A percentile compares a stretch with the other conserved stretches of the same genome.
These are phyloP conservation scores for Brenthis ino DNA, from an alignment of 2,888 invertebrate genomes.

Conservation along the genomic window DNA sequence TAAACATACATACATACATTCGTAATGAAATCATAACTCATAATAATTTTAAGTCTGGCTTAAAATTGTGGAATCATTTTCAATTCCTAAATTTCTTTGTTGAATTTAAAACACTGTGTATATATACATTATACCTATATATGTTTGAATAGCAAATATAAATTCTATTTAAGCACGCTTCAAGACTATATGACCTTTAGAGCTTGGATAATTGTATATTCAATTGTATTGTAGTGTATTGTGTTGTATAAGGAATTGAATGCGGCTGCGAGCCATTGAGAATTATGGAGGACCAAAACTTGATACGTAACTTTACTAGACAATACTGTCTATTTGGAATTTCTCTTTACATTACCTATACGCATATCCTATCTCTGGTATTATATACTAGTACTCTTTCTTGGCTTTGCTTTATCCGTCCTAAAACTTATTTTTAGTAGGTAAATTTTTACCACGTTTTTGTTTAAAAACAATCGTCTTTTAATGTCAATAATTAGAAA, in stretches of 20 bases:
- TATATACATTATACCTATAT: too few species aligned
- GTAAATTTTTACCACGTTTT: too few species aligned
- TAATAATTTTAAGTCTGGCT: too few species aligned
- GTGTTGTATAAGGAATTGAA: constrained; percentile 31
- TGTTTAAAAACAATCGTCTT: too few species aligned
- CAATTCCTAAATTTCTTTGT: too few species aligned
- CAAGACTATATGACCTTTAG: constrained; percentile 34
- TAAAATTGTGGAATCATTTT: too few species aligned
- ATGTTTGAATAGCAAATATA: background rate
- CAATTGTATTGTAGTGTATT: constrained; percentile 29
- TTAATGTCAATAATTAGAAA: too few species aligned
- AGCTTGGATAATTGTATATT: constrained; percentile 34
- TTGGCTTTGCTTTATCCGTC: too few species aligned
- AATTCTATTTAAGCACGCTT: constrained; percentile 21
- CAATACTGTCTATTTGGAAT: constrained; percentile 32
- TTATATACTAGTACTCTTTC: background rate
- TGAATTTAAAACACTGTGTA: background rate
- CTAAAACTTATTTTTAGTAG: too few species aligned
- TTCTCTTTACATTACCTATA: constrained; percentile 21
- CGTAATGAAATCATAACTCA: too few species aligned
- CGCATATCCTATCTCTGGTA: background rate
- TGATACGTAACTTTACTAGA: constrained; percentile 31
- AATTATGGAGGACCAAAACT: constrained; percentile 30
- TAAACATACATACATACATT: too few species aligned
- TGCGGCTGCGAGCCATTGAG: constrained; percentile 30